Evolutionary conservation across 1,140 invertebrate genomes (phyloP).

Genomic region (Drosophila bocki): DNA sequence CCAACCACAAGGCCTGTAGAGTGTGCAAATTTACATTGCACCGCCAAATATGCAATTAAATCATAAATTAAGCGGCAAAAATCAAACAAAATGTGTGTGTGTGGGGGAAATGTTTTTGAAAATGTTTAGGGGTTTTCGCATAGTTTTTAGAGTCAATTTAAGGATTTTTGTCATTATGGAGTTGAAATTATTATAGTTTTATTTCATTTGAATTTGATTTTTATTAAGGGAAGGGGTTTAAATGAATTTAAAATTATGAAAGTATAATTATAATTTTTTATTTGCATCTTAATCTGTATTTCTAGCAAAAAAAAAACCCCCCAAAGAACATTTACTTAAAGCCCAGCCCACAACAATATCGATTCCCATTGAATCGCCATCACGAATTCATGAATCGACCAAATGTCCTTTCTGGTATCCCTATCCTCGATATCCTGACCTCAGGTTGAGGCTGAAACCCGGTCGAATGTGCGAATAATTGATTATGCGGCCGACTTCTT

Average conservation of each 20-base stretch:
- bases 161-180: constrained; percentile 1
- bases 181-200: constrained; percentile 1
- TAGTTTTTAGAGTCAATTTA: background rate
- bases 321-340: background rate
- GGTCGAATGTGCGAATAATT: constrained; percentile 29
- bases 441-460: background rate
- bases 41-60: constrained; percentile 76
- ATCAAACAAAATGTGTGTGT: constrained; percentile 48
- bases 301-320: background rate
- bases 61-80: constrained; percentile 78
- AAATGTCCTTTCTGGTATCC: constrained; percentile 6
- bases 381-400: constrained; percentile 23
- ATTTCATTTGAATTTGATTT: background rate
- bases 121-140: background rate
- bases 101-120: background rate
- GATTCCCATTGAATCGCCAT: constrained; percentile 19
- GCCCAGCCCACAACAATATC: constrained; percentile 5
- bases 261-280: too few relatives aligned
- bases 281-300: background rate
- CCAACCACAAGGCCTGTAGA: constrained; percentile 7
- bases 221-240: background rate
- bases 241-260: background rate
- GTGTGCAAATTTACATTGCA: constrained; percentile 45
- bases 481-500: constrained; percentile 23
- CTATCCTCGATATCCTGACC: constrained; percentile 4